phyloP scores from a whole-genome alignment of 2,888 invertebrate genomes.

The Nasonia oneida region DNA sequence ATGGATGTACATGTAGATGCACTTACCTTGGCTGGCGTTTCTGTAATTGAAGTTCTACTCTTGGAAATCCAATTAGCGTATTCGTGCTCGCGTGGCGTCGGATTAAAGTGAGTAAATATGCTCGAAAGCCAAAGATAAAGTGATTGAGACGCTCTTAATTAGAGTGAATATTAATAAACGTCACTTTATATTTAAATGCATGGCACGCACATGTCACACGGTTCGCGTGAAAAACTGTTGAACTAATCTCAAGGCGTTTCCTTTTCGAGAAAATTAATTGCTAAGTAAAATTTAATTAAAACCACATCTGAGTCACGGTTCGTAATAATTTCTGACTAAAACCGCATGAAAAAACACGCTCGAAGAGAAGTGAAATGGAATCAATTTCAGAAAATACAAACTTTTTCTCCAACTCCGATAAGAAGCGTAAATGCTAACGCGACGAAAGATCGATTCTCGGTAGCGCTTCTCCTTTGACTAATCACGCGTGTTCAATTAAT shows the following conservation, averaged over 20 bases:
- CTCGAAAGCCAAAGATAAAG: neutral
- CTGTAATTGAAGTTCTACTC: neutral
- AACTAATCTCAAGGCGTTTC: neutral
- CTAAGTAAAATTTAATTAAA: neutral
- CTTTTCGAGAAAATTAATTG: neutral
- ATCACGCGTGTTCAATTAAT: constrained; percentile 56
- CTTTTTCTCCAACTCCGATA: neutral
- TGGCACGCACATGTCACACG: neutral
- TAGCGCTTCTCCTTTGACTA: constrained; percentile 50
- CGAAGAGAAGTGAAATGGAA: too few relatives aligned
- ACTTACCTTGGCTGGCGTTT: too few relatives aligned
- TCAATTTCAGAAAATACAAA: too few relatives aligned
- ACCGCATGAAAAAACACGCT: too few relatives aligned
- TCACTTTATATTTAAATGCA: neutral
- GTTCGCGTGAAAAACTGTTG: neutral
- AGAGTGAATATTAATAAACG: neutral
- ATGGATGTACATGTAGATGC: too few relatives aligned
- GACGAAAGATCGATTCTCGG: constrained; percentile 48
- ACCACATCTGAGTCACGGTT: neutral
- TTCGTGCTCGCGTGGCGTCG: neutral
- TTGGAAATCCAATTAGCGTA: neutral
- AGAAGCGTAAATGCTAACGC: neutral
- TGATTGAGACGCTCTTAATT: neutral
- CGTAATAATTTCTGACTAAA: too few relatives aligned
- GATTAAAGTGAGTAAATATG: neutral